phyloP scores from a whole-genome alignment of 1,140 invertebrate species.

The Heliconius hermathena region DNA sequence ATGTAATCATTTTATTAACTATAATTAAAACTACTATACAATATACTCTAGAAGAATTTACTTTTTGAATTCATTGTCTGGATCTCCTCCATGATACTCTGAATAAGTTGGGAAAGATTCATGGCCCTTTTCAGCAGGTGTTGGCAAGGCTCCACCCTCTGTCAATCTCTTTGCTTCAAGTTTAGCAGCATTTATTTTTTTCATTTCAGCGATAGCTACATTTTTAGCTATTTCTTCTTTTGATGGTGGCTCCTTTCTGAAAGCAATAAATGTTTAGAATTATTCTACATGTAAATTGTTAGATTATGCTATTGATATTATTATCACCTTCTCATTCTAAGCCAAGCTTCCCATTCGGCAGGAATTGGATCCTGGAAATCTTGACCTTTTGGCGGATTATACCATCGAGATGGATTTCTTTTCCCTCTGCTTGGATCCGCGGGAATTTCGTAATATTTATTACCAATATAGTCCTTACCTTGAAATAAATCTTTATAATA shows the following conservation, averaged over 20 bases:
- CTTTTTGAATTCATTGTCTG: constrained; percentile 45
- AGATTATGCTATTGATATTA: not conserved
- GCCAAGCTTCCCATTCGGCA: constrained; percentile 93
- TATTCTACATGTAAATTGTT: not conserved
- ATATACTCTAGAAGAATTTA: constrained; percentile 19
- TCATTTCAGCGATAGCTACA: constrained; percentile 86
- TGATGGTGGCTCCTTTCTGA: constrained; percentile 85
- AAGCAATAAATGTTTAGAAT: constrained; percentile 40
- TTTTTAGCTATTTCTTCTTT: constrained; percentile 88
- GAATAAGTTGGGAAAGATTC: constrained; percentile 64
- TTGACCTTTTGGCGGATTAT: constrained; percentile 84
- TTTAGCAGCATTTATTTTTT: constrained; percentile 88
- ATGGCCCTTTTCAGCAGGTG: constrained; percentile 50
- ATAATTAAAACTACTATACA: constrained; percentile 17
- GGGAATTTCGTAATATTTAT: constrained; percentile 90
- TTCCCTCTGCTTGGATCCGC: constrained; percentile 83
- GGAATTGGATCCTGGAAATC: constrained; percentile 88
- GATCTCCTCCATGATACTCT: constrained; percentile 53
- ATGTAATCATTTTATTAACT: constrained; percentile 3
- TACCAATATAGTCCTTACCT: constrained; percentile 90
- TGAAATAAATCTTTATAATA: constrained; percentile 39
- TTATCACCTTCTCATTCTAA: constrained; percentile 84
- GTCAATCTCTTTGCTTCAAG: constrained; percentile 78
- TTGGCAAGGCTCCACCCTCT: constrained; percentile 64
- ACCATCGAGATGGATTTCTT: constrained; percentile 86